phyloP scores from a whole-genome alignment of 1,140 invertebrate species.

The Archegozetes longisetosus region DNA sequence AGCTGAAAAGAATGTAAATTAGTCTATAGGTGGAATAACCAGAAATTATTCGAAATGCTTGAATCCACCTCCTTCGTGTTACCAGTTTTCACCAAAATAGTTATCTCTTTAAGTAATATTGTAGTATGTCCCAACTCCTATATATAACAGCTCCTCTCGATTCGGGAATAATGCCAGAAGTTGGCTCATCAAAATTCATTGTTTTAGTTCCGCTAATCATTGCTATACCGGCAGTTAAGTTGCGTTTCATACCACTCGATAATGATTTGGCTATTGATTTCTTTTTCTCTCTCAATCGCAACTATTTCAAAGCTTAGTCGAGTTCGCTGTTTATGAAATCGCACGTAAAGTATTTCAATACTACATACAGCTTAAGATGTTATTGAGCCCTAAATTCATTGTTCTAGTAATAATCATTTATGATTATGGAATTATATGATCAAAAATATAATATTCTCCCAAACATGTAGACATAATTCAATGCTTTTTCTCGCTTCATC shows the following conservation, averaged over 20 bases:
- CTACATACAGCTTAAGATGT: conserved; percentile 16
- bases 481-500: conserved; percentile 46
- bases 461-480: conserved; percentile 68
- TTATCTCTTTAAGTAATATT: conserved; percentile 31
- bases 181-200: conserved; percentile 19
- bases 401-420: too few relatives aligned
- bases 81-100: conserved; percentile 84
- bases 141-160: conserved; percentile 38
- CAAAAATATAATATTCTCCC: too few relatives aligned
- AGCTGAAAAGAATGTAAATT: conserved; percentile 4
- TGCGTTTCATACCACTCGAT: conserved; percentile 71
- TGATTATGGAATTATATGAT: conserved; percentile 33
- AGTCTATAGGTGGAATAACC: too few relatives aligned
- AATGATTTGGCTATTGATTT: conserved; percentile 51
- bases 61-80: conserved; percentile 94
- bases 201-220: conserved; percentile 43
- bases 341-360: conserved; percentile 43
- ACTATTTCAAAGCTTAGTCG: conserved; percentile 24
- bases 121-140: conserved; percentile 43
- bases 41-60: too few relatives aligned
- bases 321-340: conserved; percentile 36
- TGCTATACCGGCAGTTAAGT: conserved; percentile 71
- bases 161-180: conserved; percentile 37
- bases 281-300: conserved; percentile 41
- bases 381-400: conserved; percentile 29